These are phyloP conservation scores for Acrocyrtus sp. DNA, from an alignment of 2,888 invertebrate species.

Conservation along the genomic window DNA sequence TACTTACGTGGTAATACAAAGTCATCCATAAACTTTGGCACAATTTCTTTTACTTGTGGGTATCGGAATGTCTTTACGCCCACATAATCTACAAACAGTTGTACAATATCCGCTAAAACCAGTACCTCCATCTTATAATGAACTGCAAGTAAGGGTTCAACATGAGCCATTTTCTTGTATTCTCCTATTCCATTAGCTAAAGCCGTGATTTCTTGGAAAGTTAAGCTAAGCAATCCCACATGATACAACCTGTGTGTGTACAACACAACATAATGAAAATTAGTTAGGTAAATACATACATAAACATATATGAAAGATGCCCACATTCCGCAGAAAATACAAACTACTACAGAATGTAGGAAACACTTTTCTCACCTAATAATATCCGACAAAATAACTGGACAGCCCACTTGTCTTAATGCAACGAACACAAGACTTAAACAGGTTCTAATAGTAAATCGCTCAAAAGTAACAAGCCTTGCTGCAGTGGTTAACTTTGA, in stretches of 20 bases:
- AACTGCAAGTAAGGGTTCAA: no score
- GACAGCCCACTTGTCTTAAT: slow-evolving; percentile 56
- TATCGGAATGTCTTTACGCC: slow-evolving; percentile 51
- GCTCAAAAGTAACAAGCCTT: slow-evolving; percentile 27
- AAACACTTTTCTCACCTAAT: slow-evolving; percentile 56
- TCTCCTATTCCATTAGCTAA: no score
- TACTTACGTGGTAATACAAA: slow-evolving; percentile 56
- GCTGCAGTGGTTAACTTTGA: not conserved
- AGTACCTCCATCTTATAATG: no score
- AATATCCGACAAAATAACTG: slow-evolving; percentile 54
- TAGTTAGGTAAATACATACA: no score
- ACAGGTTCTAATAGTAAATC: slow-evolving; percentile 37
- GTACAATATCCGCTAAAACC: no score
- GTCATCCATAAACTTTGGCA: slow-evolving; percentile 59
- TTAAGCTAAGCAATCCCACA: slow-evolving; percentile 53
- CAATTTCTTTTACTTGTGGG: slow-evolving; percentile 50
- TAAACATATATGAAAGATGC: no score
- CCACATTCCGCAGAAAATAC: no score
- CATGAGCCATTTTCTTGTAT: no score
- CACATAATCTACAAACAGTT: slow-evolving; percentile 35
- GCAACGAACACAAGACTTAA: slow-evolving; percentile 55
- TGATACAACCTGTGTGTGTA: slow-evolving; percentile 49
- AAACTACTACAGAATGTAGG: no score
- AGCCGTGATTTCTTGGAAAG: no score
- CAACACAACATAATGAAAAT: no score